Percentiles rank a stretch among this genome's conserved stretches.
Conservation (phyloP, 2,888 invertebrate genomes). For the Cephus rjabovi region DNA sequence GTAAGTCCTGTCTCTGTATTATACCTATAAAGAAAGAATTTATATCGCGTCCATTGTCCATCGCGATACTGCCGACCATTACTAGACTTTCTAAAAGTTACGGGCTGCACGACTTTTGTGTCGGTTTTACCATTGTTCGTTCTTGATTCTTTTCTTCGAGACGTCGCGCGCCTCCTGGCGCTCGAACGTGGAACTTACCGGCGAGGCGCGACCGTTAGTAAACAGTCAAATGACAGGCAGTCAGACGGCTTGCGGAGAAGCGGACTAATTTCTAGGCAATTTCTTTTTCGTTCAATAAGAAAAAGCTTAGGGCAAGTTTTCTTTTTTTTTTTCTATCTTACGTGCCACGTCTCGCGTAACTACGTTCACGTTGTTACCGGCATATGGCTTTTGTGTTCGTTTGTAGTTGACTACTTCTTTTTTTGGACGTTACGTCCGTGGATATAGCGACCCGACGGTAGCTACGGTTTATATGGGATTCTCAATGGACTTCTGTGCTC, state of each 20-base stretch:
- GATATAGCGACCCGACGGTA: background rate
- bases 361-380: background rate
- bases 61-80: constrained; percentile 7
- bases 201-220: background rate
- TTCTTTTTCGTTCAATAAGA: background rate
- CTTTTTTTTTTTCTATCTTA: background rate
- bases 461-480: background rate
- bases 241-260: background rate
- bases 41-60: constrained; percentile 12
- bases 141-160: background rate
- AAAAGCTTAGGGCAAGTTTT: background rate
- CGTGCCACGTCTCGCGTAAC: background rate
- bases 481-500: background rate
- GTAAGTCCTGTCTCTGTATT: background rate
- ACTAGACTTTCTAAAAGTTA: constrained; percentile 15
- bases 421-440: too few relatives aligned
- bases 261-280: background rate
- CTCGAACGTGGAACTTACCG: background rate
- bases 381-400: background rate
- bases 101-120: background rate
- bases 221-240: background rate
- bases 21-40: background rate
- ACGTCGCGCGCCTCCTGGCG: background rate
- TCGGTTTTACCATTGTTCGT: background rate
- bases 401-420: background rate